Evolutionary conservation across 2,888 invertebrate species (phyloP).

Genomic region (Gerris lacustris): DNA sequence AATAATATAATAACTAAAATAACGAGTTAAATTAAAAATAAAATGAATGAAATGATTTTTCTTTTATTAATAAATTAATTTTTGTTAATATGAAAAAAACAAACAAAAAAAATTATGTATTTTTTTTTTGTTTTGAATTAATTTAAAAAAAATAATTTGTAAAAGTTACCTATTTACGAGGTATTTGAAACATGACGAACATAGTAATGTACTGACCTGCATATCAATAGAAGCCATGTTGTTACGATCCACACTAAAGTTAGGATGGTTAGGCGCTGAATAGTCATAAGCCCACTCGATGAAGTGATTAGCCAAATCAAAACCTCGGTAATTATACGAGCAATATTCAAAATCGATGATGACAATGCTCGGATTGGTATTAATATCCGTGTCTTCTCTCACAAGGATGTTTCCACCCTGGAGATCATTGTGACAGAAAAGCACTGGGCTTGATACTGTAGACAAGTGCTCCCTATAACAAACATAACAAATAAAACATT

Average conservation of each 20-base stretch:
- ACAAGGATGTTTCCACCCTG: conserved; percentile 74
- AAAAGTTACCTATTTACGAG: neutral
- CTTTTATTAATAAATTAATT: neutral
- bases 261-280: conserved; percentile 61
- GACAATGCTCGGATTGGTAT: conserved; percentile 49
- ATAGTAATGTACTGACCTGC: neutral
- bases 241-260: conserved; percentile 49
- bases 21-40: neutral
- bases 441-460: conserved; percentile 59
- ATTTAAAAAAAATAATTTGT: neutral
- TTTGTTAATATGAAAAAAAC: conserved; percentile 2
- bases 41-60: neutral
- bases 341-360: conserved; percentile 91
- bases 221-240: neutral
- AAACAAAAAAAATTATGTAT: neutral
- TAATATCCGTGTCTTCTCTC: conserved; percentile 37
- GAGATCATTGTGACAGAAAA: conserved; percentile 90
- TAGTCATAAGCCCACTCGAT: conserved; percentile 87
- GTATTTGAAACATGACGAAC: neutral
- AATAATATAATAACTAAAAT: neutral
- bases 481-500: conserved; percentile 16
- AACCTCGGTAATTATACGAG: conserved; percentile 85
- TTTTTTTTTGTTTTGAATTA: neutral
- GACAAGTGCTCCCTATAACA: conserved; percentile 39
- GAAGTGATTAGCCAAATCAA: conserved; percentile 90